Base-by-base conservation (phyloP, 2,888 invertebrate genomes). In the Drosophila trichaetosa region DNA sequence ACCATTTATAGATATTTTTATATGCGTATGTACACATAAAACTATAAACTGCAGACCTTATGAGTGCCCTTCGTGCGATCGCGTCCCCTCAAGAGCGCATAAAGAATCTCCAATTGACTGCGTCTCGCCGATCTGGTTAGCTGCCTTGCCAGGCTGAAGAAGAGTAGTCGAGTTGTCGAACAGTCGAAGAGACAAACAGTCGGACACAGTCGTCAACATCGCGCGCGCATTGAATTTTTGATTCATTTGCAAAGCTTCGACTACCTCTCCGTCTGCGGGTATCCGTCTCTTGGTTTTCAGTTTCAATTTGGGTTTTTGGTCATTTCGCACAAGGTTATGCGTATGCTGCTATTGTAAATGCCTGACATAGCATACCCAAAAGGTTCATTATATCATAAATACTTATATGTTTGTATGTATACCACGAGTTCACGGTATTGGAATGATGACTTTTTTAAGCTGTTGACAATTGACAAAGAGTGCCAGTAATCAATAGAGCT, bases 271-370 rank as follows among this genome's bases (percentile, higher is more conserved):
- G 59, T 75, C 58, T 48, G 34, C 4, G 40, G 29, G 51, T 66
- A 48, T 42, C 33, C 48, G 58, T 64, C 51, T 51, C n/a, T 58
- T 24, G 21, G 59, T 57, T 53, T 40, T 75, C 13, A 21, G 16
- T 62, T 54, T 70, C 54, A 57, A 46, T 57, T 66, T 67, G 59
- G 52, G 59, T 69, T 80, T 80, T 75, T 69, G 71, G 72, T 76
- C 70, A 78, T 89, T 87, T 81, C 78, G 89, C 89, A 85, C 87
- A 87, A 87, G 87, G 87, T 84, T 87, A 89, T 69, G 81, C 77
- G 69, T 59, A 73, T 70, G 80, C 76, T 76, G 65, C 40, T 52
- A 63, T 79, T 82, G 88, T 85, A 76, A 77, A 85, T 79, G 75
- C 76, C 71, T 74, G 73, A 57, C 57, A 66, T 62, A 76, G 27